Conservation (phyloP, 2,113 vertebrate genomes). For the Charadrius vociferus region DNA sequence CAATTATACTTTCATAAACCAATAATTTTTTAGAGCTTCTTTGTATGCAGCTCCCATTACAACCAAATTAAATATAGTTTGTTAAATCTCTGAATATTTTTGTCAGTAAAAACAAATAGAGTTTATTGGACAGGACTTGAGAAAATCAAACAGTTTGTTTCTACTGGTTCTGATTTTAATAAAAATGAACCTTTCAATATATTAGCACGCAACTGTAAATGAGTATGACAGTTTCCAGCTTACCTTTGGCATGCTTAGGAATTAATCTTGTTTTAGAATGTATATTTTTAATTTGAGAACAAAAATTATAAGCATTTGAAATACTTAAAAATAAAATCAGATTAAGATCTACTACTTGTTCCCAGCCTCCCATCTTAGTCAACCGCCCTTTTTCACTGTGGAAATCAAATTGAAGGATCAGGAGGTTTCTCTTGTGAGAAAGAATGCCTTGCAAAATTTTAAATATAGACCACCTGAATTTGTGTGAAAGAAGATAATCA, state of each 20-base stretch:
- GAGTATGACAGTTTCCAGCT: background rate
- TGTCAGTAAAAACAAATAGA: background rate
- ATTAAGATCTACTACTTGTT: background rate
- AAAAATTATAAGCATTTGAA: background rate
- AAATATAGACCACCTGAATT: background rate
- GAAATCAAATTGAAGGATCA: background rate
- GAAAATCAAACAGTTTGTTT: background rate
- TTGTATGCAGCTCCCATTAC: background rate
- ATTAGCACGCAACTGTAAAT: background rate
- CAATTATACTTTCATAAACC: background rate
- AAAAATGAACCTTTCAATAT: background rate
- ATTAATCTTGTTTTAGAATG: background rate
- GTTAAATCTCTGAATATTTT: background rate
- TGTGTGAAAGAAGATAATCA: background rate
- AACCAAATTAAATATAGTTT: background rate
- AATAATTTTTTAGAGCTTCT: background rate
- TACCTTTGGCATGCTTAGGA: constrained; percentile 5
- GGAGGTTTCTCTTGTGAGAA: background rate
- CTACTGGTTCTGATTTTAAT: background rate
- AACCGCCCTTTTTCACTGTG: background rate
- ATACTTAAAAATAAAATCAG: background rate
- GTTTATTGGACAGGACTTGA: background rate
- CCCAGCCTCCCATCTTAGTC: background rate
- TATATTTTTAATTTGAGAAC: background rate
- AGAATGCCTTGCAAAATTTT: background rate